Percentiles rank a stretch among this genome's conserved stretches.
Conservation (phyloP, 2,888 invertebrate species). For the Troides aeacus region DNA sequence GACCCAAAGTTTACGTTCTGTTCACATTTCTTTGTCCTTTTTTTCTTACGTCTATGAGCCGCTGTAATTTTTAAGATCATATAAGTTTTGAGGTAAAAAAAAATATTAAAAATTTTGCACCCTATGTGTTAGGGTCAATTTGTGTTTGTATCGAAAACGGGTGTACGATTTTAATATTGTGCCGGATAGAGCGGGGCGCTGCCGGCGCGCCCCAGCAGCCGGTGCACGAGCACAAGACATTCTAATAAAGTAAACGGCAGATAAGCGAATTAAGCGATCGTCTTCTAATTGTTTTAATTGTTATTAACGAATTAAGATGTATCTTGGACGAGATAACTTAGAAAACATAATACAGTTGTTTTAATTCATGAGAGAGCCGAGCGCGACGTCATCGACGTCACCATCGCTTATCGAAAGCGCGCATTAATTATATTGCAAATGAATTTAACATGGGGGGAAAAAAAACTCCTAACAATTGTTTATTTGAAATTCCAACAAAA, state of each 20-base stretch:
- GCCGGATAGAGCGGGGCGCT: too few species aligned
- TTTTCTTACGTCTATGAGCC: too few species aligned
- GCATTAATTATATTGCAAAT: constrained; percentile 71
- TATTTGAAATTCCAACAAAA: constrained; percentile 78
- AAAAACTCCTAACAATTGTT: constrained; percentile 64
- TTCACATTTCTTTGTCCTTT: too few species aligned
- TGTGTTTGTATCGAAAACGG: too few species aligned
- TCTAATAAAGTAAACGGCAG: constrained; percentile 37
- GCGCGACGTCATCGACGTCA: constrained; percentile 56
- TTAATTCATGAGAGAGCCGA: constrained; percentile 73
- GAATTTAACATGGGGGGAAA: constrained; percentile 43
- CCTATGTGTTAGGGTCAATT: too few species aligned
- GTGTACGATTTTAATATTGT: too few species aligned
- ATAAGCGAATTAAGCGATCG: constrained; percentile 36
- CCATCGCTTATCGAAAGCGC: constrained; percentile 64
- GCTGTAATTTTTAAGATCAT: too few species aligned
- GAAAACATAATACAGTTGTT: constrained; percentile 53
- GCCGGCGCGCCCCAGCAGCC: too few species aligned
- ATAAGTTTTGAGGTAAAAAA: too few species aligned
- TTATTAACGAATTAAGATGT: constrained; percentile 72
- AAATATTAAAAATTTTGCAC: too few species aligned
- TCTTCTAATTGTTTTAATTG: constrained; percentile 62
- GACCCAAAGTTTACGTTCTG: too few species aligned
- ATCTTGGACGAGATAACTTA: constrained; percentile 45
- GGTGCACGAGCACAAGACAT: constrained; percentile 1